A percentile compares a stretch with the other conserved stretches of the same genome.
Evolutionary conservation across 2,797 vertebrate genomes (phyloP).

Genomic region (Lagocephalus sceleratus): DNA sequence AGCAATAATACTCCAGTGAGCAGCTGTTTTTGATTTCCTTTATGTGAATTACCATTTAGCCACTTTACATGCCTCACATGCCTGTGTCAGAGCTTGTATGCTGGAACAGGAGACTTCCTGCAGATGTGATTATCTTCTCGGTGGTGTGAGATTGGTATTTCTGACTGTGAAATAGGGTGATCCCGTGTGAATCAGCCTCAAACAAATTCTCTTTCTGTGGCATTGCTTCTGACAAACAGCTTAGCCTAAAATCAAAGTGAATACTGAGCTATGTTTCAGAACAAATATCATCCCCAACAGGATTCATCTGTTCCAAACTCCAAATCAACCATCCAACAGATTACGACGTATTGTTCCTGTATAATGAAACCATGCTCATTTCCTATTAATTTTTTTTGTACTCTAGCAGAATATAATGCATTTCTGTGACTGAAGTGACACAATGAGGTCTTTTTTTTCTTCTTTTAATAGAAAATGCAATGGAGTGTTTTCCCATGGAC

Average conservation of each 20-base stretch:
- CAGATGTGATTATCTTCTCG: conserved; percentile 65
- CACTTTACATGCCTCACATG: conserved; percentile 52
- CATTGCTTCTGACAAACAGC: conserved; percentile 55
- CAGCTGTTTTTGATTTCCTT: conserved; percentile 42
- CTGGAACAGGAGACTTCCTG: conserved; percentile 50
- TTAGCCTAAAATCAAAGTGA: conserved; percentile 52
- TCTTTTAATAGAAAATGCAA: conserved; percentile 28
- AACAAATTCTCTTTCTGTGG: conserved; percentile 44
- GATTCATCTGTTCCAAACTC: conserved; percentile 32
- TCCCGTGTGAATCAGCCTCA: conserved; percentile 55
- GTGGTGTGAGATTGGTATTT: conserved; percentile 55
- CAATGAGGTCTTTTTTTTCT: conserved; percentile 15
- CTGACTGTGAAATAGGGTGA: conserved; percentile 60
- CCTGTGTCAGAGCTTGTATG: conserved; percentile 37
- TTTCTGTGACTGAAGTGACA: conserved; percentile 40
- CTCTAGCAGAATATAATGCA: conserved; percentile 37
- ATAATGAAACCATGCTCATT: conserved; percentile 45
- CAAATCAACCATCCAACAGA: conserved; percentile 52
- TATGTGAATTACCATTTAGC: conserved; percentile 53
- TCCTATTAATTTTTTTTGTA: conserved; percentile 6
- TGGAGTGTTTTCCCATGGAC: conserved; percentile 30
- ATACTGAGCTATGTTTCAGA: conserved; percentile 47
- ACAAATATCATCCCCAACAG: conserved; percentile 42
- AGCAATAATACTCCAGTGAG: conserved; percentile 47
- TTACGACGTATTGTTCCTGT: conserved; percentile 42